Percentiles rank a stretch among this genome's conserved stretches.
phyloP scores from a whole-genome alignment of 1,140 invertebrate species.

The Cherax destructor region DNA sequence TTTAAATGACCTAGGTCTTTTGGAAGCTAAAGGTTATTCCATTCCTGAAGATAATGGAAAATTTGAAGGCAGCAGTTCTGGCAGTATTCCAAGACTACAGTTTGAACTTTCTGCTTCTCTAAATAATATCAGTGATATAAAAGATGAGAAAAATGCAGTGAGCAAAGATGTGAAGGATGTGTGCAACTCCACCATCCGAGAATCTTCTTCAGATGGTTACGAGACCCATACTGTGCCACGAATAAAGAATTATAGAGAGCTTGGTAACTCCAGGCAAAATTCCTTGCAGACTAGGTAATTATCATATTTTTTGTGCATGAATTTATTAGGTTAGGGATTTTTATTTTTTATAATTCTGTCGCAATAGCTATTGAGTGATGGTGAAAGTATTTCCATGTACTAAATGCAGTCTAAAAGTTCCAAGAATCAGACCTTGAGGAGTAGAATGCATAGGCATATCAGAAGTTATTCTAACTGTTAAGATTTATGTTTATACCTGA shows the following conservation, averaged over 20 bases:
- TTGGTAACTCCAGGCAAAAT: neutral
- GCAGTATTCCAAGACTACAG: conserved; percentile 2
- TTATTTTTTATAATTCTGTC: too few relatives aligned
- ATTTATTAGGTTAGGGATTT: neutral
- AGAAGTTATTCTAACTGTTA: too few relatives aligned
- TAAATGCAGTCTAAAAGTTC: too few relatives aligned
- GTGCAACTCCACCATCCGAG: conserved; percentile 30
- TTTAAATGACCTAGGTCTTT: neutral
- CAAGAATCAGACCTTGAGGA: too few relatives aligned
- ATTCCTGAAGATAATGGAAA: neutral
- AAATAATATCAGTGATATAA: neutral
- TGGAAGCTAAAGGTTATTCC: neutral
- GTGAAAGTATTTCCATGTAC: too few relatives aligned
- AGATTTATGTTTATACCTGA: too few relatives aligned
- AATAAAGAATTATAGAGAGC: neutral
- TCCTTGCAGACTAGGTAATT: neutral
- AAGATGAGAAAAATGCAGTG: neutral
- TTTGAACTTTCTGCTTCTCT: neutral
- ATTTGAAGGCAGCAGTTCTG: neutral
- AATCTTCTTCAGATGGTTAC: neutral
- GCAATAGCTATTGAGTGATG: too few relatives aligned
- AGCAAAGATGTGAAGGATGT: conserved; percentile 28
- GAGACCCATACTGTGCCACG: neutral
- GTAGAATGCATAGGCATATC: too few relatives aligned
- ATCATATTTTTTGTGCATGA: neutral